Evolutionary conservation across 2,797 vertebrate species (phyloP).

Genomic region (Allobates femoralis): DNA sequence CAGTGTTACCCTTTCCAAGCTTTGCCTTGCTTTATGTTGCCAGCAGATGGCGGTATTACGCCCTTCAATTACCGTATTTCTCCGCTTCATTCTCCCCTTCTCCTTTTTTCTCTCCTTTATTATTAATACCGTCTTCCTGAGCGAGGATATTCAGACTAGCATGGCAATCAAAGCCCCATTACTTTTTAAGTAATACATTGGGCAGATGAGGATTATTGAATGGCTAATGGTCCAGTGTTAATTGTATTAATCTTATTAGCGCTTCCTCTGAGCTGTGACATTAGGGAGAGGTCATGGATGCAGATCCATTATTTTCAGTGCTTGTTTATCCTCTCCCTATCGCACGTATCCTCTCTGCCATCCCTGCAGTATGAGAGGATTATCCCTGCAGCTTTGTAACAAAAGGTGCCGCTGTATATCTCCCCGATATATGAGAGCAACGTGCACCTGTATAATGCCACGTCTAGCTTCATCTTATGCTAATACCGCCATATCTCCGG

Average conservation of each 20-base stretch:
- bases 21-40: neutral
- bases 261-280: neutral
- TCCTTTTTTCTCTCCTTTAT: neutral
- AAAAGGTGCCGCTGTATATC: neutral
- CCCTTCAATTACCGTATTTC: neutral
- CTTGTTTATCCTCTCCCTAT: constrained; percentile 13
- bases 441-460: neutral
- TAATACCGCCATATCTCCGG: neutral
- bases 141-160: neutral
- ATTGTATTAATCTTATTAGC: constrained; percentile 33
- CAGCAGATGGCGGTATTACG: constrained; percentile 30
- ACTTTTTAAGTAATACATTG: constrained; percentile 24
- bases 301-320: neutral
- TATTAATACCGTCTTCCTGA: neutral
- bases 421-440: neutral
- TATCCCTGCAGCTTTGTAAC: constrained; percentile 3
- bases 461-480: neutral
- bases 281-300: neutral
- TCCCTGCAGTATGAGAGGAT: neutral
- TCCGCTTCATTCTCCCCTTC: neutral
- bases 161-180: constrained; percentile 22
- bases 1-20: no score
- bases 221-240: constrained; percentile 45
- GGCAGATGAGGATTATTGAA: constrained; percentile 18
- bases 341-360: neutral